These are phyloP conservation scores for Panthera uncia DNA, from an alignment of 2,113 vertebrate species.

Conservation along the genomic window DNA sequence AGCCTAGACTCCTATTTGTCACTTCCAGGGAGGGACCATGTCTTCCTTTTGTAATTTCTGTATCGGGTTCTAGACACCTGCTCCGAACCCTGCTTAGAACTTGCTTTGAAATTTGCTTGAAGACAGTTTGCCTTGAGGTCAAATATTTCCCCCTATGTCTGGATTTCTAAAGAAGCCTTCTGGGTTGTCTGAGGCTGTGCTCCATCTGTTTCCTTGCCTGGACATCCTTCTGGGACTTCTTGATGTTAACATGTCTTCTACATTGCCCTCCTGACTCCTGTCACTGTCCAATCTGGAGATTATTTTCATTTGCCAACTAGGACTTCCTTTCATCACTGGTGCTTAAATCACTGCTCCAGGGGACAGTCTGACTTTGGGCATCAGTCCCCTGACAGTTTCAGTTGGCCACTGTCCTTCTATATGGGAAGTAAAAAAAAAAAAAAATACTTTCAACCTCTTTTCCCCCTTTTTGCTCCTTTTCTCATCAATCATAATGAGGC, in stretches of 20 bases:
- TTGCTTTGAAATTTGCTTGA: not conserved
- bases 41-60: not conserved
- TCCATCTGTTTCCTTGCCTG: not conserved
- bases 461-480: not conserved
- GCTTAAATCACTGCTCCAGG: not conserved
- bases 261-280: not conserved
- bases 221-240: not conserved
- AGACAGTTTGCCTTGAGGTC: not conserved
- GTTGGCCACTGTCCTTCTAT: not conserved
- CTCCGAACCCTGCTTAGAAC: not conserved
- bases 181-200: not conserved
- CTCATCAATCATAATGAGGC: not conserved
- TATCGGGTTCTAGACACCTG: not conserved
- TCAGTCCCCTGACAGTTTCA: not conserved
- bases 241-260: not conserved
- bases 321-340: not conserved
- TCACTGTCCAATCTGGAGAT: not conserved
- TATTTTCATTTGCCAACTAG: not conserved
- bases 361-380: fast-evolving
- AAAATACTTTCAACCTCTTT: not conserved
- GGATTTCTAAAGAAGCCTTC: not conserved
- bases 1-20: not conserved
- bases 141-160: not conserved
- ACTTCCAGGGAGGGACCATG: not conserved
- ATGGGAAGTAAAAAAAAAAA: not conserved